Base-by-base conservation (phyloP, 2,113 vertebrate species). In the Oceanites oceanicus region DNA sequence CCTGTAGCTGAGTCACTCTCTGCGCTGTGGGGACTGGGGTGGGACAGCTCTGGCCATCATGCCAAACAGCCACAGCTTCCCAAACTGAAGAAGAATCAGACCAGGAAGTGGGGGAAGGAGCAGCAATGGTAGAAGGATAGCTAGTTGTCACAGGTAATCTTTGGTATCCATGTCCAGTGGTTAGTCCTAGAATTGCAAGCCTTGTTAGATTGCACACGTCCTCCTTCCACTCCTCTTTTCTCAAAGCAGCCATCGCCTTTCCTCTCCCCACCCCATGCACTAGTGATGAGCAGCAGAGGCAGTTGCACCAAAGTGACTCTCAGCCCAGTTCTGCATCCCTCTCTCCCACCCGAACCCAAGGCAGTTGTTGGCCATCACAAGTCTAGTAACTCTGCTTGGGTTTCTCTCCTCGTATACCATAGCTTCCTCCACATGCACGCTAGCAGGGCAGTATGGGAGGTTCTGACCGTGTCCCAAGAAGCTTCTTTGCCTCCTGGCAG, bases 131-230 rank as follows among this genome's bases (percentile, higher is more conserved):
- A 94, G 73, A 96, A 84, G 45, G 49, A 52, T 88, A 86, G 62
- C 58, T 96, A 78, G 86, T 94, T 90, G 44, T 97, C 83, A 79
- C 91, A 94, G 93, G 93, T 96, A 90, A 93, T 66, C 92, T 88
- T 96, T 0, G 0, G 70, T 95, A 91, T 96, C 86, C 6, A 0
- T 96, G 97, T 95, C 86, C 90, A 44, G 94, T 96, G 92, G 70
- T 85, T 96, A 96, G 97, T 93, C 55, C 95, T 97, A 96, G 91
- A 97, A 65, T 80, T 13, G 34, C 93, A 92, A 93, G 62, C 90
- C 85, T 94, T 85, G 90, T 96, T 95, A 40, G 77, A 92, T 85
- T 59, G 89, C 93, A 95, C 90, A 74, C 15, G 27, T 95, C 92
- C 90, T 95, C 78, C 70, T 75, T 87, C 71, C 91, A 77, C 49